These are phyloP conservation scores for Propithecus deckenii DNA, from an alignment of 2,797 vertebrate species.

Conservation along the genomic window DNA sequence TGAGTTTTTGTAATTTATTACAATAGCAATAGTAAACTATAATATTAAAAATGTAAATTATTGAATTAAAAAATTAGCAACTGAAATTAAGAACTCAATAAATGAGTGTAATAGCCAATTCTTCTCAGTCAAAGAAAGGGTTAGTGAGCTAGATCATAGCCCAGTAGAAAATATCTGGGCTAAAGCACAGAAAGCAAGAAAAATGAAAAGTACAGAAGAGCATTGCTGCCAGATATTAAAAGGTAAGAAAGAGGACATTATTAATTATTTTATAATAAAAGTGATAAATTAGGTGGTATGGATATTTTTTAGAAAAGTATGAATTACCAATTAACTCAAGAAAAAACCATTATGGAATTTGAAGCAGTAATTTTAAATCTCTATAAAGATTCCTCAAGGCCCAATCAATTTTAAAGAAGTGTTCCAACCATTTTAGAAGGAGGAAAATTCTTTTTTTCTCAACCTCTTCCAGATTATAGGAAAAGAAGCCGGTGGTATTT, in stretches of 20 bases:
- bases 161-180: too few relatives aligned
- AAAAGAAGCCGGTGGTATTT: not conserved
- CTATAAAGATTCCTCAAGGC: not conserved
- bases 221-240: not conserved
- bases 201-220: not conserved
- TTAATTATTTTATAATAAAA: constrained; percentile 14
- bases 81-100: constrained; percentile 11
- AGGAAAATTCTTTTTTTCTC: not conserved
- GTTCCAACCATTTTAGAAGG: not conserved
- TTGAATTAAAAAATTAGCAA: constrained; percentile 14
- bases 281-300: constrained; percentile 33
- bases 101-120: not conserved
- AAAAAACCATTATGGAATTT: constrained; percentile 6
- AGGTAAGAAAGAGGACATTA: not conserved
- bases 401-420: not conserved
- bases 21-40: not conserved
- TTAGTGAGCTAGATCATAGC: not conserved
- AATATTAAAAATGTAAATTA: not conserved
- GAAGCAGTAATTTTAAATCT: not conserved
- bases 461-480: not conserved
- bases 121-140: not conserved
- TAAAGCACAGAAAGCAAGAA: not conserved
- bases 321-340: constrained; percentile 19
- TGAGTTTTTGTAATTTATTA: not conserved
- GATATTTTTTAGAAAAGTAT: constrained; percentile 29